Conservation (phyloP, 2,888 invertebrate species). For the Volucella zonaria region DNA sequence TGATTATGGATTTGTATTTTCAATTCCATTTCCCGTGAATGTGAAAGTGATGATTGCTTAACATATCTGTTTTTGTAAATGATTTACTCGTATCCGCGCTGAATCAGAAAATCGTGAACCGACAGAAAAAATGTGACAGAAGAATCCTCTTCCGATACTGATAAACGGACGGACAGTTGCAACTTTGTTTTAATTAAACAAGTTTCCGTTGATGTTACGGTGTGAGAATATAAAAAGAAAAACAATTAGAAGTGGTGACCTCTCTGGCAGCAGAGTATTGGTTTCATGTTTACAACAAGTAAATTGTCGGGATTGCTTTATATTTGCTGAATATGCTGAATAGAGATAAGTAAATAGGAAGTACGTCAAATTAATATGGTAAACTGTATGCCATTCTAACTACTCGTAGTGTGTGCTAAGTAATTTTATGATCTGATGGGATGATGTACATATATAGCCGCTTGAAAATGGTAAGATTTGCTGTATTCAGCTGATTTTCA, state of each 20-base stretch:
- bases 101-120: constrained; percentile 11
- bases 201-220: background rate
- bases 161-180: background rate
- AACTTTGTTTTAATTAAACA: constrained; percentile 7
- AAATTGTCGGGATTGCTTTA: constrained; percentile 18
- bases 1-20: background rate
- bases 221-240: constrained; percentile 7
- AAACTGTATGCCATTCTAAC: constrained; percentile 16
- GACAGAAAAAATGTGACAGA: background rate
- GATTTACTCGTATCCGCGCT: constrained; percentile 29
- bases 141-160: constrained; percentile 17
- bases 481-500: too few species aligned
- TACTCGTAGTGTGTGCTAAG: constrained; percentile 23
- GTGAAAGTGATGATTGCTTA: background rate
- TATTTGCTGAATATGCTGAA: constrained; percentile 29
- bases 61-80: constrained; percentile 15
- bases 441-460: too few species aligned
- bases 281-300: constrained; percentile 28
- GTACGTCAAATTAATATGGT: constrained; percentile 32
- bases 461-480: background rate
- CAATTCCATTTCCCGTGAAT: constrained; percentile 16
- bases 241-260: constrained; percentile 37
- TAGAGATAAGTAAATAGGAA: constrained; percentile 47
- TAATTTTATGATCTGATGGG: constrained; percentile 1
- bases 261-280: constrained; percentile 17